Conservation (phyloP, 2,113 vertebrate species). For the Clinocottus analis region DNA sequence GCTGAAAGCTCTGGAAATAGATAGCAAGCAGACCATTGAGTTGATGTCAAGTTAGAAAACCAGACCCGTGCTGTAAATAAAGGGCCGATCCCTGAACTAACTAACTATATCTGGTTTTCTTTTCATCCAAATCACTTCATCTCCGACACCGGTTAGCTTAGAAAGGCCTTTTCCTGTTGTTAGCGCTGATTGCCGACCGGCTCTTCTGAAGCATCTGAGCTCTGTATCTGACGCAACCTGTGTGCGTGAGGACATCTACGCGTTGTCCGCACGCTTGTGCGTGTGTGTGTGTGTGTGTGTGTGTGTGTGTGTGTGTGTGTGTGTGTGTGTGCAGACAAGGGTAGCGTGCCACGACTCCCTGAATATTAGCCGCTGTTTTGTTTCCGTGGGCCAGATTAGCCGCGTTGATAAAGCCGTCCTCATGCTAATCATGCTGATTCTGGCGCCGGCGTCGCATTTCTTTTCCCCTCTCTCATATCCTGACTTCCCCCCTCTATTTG, state of each 20-base stretch:
- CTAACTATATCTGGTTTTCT: not conserved
- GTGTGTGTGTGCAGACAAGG: constrained; percentile 49
- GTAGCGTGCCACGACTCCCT: constrained; percentile 63
- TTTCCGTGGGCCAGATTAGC: constrained; percentile 58
- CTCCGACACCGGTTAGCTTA: not conserved
- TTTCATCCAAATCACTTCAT: not conserved
- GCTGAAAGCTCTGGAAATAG: not conserved
- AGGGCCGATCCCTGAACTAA: not conserved
- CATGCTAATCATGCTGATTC: constrained; percentile 70
- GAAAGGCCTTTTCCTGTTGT: constrained; percentile 2
- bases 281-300: constrained; percentile 28
- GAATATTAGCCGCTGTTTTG: constrained; percentile 53
- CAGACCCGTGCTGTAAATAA: not conserved
- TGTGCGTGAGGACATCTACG: constrained; percentile 7
- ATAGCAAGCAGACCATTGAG: not conserved
- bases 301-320: constrained; percentile 20
- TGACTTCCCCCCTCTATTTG: constrained; percentile 47
- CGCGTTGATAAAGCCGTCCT: constrained; percentile 60
- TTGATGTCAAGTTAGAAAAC: not conserved
- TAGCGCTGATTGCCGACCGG: constrained; percentile 70
- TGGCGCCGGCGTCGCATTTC: constrained; percentile 33
- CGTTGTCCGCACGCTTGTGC: too few relatives aligned
- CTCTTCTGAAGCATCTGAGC: constrained; percentile 41
- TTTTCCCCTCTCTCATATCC: constrained; percentile 34
- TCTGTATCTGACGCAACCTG: constrained; percentile 39